These are phyloP conservation scores for Nesogale talazaci DNA, from an alignment of 2,113 vertebrate genomes.

Conservation along the genomic window DNA sequence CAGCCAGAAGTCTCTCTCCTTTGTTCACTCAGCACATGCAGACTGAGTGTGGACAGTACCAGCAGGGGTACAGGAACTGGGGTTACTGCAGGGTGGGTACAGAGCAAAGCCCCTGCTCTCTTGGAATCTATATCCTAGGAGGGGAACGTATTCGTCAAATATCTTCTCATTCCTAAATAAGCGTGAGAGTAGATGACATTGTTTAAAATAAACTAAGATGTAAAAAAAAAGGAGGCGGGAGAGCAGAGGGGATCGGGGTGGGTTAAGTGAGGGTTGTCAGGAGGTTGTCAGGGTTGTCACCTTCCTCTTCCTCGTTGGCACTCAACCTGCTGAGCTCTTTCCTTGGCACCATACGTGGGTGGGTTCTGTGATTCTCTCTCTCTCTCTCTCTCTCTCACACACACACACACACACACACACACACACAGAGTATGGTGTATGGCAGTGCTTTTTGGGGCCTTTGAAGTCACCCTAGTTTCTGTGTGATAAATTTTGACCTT, in stretches of 20 bases:
- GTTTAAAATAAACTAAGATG: too few relatives aligned
- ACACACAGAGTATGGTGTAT: not conserved
- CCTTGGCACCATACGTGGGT: not conserved
- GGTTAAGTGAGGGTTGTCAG: not conserved
- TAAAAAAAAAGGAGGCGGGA: conserved; percentile 6
- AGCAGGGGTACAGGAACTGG: not conserved
- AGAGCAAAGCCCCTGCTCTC: not conserved
- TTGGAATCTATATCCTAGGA: not conserved
- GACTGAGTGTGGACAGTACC: not conserved
- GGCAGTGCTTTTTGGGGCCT: too few relatives aligned
- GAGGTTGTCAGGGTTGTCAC: not conserved
- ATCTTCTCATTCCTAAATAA: not conserved
- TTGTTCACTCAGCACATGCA: not conserved
- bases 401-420: too few relatives aligned
- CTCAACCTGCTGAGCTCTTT: not conserved
- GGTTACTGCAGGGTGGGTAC: not conserved
- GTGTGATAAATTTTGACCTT: not conserved
- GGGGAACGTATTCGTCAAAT: not conserved
- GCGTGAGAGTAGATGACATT: not conserved
- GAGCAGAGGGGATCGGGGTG: too few relatives aligned
- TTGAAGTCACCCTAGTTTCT: not conserved
- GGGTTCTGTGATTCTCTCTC: not conserved
- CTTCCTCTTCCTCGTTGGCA: not conserved
- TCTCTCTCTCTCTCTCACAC: too few relatives aligned
- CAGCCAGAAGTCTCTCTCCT: not conserved